These are phyloP conservation scores for Drosophila tripunctata DNA, from an alignment of 2,888 invertebrate genomes.

Conservation along the genomic window DNA sequence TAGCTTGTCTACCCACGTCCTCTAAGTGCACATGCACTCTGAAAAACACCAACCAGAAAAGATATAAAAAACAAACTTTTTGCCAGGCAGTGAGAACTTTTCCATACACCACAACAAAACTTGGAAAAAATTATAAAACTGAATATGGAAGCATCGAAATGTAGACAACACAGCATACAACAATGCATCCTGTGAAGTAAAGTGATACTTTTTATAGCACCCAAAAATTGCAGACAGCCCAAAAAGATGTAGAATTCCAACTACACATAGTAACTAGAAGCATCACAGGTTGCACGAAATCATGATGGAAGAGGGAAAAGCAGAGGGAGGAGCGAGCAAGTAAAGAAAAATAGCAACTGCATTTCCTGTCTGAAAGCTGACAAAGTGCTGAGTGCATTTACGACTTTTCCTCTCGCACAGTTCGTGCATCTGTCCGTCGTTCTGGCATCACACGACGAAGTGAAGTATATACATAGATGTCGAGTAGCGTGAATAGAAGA, in stretches of 20 bases:
- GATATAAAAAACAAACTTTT: slow-evolving; percentile 44
- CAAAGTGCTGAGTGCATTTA: slow-evolving; percentile 80
- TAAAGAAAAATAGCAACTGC: slow-evolving; percentile 66
- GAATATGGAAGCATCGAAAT: slow-evolving; percentile 68
- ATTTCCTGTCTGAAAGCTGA: slow-evolving; percentile 74
- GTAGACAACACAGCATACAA: slow-evolving; percentile 50
- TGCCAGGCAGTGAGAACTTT: slow-evolving; percentile 66
- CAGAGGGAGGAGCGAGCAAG: slow-evolving; percentile 20
- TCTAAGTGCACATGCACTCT: slow-evolving; percentile 34
- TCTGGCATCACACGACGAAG: background rate
- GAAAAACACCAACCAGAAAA: slow-evolving; percentile 10
- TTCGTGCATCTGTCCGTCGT: slow-evolving; percentile 6
- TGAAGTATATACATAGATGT: background rate
- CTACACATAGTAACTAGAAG: background rate
- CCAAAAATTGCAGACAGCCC: slow-evolving; percentile 42
- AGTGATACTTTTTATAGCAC: slow-evolving; percentile 67
- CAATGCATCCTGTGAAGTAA: slow-evolving; percentile 37
- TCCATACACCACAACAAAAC: slow-evolving; percentile 49
- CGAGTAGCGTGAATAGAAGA: background rate
- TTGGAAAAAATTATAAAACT: slow-evolving; percentile 71
- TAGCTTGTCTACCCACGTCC: slow-evolving; percentile 4
- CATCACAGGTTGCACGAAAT: background rate
- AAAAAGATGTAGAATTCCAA: slow-evolving; percentile 33
- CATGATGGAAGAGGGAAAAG: too few relatives aligned
- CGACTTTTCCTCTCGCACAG: slow-evolving; percentile 47